Conservation (phyloP, 30 jellyfish, hydroid and myxozoan species). For the Hydractinia symbiolongicarpus region DNA sequence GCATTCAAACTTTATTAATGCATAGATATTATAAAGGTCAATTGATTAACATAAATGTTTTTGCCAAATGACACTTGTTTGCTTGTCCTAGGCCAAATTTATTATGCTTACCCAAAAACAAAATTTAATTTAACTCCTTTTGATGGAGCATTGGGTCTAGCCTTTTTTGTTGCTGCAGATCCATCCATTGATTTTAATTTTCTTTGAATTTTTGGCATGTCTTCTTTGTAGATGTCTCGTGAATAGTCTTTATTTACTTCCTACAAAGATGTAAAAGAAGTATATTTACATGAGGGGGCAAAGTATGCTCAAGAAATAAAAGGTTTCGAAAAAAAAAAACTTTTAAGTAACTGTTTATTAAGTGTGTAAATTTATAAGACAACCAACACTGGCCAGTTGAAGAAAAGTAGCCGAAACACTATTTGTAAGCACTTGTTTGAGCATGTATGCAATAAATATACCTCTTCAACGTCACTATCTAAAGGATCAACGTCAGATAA, state of each 20-base stretch:
- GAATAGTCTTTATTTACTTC: slow-evolving; percentile 63
- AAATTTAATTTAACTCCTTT: slow-evolving; percentile 63
- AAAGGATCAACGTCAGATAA: slow-evolving; percentile 88
- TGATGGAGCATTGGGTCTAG: slow-evolving; percentile 76
- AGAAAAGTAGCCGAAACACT: too few relatives aligned
- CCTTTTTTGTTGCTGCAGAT: slow-evolving; percentile 42
- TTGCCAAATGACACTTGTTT: too few relatives aligned
- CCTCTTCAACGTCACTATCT: slow-evolving; percentile 93
- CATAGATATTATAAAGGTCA: too few relatives aligned
- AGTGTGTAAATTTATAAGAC: too few relatives aligned
- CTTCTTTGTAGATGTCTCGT: slow-evolving; percentile 78
- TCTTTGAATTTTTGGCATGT: slow-evolving; percentile 62
- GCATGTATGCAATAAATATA: neutral
- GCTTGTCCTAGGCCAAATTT: too few relatives aligned
- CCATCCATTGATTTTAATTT: slow-evolving; percentile 53
- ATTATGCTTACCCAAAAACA: slow-evolving; percentile 65
- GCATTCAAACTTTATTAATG: too few relatives aligned
- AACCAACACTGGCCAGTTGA: too few relatives aligned
- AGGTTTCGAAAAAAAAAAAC: neutral
- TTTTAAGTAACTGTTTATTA: neutral
- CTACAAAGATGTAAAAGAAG: slow-evolving; percentile 14
- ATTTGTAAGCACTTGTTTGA: too few relatives aligned
- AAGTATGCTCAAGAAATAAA: neutral
- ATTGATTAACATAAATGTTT: too few relatives aligned
- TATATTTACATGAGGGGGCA: neutral